Percentiles rank a stretch among this genome's conserved stretches.
Conservation (phyloP, 2,888 invertebrate genomes). For the Drosophila cyrtoloma region DNA sequence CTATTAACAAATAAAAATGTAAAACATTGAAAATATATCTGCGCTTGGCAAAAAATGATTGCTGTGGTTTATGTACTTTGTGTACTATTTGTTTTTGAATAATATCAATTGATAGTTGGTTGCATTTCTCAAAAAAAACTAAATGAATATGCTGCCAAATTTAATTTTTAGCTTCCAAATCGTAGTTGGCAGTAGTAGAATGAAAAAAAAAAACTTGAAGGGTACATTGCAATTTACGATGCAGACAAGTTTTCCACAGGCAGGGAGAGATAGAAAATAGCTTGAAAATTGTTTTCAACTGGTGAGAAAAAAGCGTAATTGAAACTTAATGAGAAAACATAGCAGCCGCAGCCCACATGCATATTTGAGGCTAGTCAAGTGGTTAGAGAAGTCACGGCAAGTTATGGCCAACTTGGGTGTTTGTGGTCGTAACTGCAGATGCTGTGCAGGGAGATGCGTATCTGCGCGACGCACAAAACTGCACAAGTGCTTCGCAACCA, state of each 20-base stretch:
- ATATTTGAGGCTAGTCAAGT: conserved; percentile 52
- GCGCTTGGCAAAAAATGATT: background rate
- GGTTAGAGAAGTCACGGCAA: conserved; percentile 15
- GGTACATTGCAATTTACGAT: conserved; percentile 40
- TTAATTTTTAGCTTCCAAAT: conserved; percentile 48
- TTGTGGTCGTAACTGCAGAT: conserved; percentile 35
- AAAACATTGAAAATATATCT: background rate
- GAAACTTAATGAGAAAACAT: conserved; percentile 73
- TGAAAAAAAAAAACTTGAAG: conserved; percentile 1
- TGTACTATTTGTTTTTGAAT: background rate
- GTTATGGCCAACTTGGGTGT: background rate
- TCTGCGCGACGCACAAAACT: conserved; percentile 48
- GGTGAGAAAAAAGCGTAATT: conserved; percentile 58
- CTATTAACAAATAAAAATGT: background rate
- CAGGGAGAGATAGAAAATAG: conserved; percentile 13
- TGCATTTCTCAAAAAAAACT: background rate
- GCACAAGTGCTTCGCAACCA: conserved; percentile 35
- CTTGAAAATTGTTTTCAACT: conserved; percentile 43
- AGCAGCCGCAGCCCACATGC: conserved; percentile 43
- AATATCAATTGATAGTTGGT: background rate
- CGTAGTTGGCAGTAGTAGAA: conserved; percentile 57
- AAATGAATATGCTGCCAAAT: conserved; percentile 30
- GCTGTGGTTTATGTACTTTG: background rate
- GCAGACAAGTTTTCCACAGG: conserved; percentile 35
- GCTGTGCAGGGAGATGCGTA: conserved; percentile 45